phyloP scores from a whole-genome alignment of 2,888 invertebrate genomes.

The Erpobdella octoculata region DNA sequence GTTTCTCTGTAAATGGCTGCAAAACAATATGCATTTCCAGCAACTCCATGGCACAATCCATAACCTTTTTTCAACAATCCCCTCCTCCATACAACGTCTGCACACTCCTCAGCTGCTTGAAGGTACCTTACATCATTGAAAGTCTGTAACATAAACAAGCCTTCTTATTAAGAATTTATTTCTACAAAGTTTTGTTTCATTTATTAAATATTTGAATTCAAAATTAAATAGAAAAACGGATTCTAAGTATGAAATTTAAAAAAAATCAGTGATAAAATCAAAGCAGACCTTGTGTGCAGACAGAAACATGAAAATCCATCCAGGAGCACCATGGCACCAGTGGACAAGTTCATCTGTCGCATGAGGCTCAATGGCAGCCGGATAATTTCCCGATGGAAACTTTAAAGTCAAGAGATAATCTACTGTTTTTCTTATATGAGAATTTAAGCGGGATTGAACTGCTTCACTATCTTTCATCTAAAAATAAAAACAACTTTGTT shows the following conservation, averaged over 20 bases:
- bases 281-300: conserved; percentile 43
- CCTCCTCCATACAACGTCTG: conserved; percentile 71
- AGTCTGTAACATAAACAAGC: conserved; percentile 31
- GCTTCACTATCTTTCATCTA: conserved; percentile 2
- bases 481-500: no score
- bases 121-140: conserved; percentile 53
- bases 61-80: conserved; percentile 70
- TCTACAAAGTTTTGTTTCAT: not conserved
- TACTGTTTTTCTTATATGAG: not conserved
- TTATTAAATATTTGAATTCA: not conserved
- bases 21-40: conserved; percentile 79
- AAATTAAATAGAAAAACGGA: not conserved
- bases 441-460: not conserved
- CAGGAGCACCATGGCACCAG: conserved; percentile 91
- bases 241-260: not conserved
- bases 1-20: conserved; percentile 71
- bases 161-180: not conserved
- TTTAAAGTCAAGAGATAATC: conserved; percentile 29
- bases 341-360: conserved; percentile 69
- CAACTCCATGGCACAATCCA: conserved; percentile 77
- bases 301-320: conserved; percentile 64
- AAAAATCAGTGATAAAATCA: not conserved
- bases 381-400: conserved; percentile 57
- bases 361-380: conserved; percentile 65
- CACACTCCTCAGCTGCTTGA: conserved; percentile 63